phyloP scores from a whole-genome alignment of 2,888 invertebrate genomes.

The Fissipunctia ypsillon region DNA sequence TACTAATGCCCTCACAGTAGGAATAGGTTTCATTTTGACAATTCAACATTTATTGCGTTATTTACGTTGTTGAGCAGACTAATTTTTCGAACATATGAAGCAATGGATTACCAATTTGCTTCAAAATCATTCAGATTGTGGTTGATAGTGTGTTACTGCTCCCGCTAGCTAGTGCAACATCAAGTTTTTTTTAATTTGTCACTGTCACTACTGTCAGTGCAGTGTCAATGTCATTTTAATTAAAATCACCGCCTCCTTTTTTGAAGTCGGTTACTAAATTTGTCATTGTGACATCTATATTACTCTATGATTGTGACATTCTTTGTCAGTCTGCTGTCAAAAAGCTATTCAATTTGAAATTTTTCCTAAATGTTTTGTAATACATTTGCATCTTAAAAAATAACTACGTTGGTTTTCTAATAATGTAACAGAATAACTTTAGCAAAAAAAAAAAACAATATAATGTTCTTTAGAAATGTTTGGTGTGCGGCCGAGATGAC shows the following conservation, averaged over 20 bases:
- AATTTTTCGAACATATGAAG: too few species aligned
- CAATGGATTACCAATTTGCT: too few species aligned
- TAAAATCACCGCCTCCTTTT: too few species aligned
- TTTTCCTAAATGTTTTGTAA: slow-evolving; percentile 67
- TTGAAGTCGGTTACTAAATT: too few species aligned
- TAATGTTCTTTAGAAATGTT: slow-evolving; percentile 86
- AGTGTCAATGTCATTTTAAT: slow-evolving; percentile 25
- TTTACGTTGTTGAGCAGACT: too few species aligned
- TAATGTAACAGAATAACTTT: slow-evolving; percentile 74
- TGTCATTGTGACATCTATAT: too few species aligned
- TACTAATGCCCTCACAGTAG: too few species aligned
- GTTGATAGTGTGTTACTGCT: neutral
- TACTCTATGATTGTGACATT: too few species aligned
- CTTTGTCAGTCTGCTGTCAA: slow-evolving; percentile 57
- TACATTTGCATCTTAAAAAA: slow-evolving; percentile 55
- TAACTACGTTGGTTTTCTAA: slow-evolving; percentile 60
- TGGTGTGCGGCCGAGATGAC: slow-evolving; percentile 82
- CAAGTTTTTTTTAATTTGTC: neutral
- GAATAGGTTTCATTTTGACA: too few species aligned
- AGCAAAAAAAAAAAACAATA: slow-evolving; percentile 70
- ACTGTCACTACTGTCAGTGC: neutral
- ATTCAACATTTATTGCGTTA: too few species aligned
- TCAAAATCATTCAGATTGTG: too few species aligned
- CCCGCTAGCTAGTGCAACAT: neutral
- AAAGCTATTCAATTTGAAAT: slow-evolving; percentile 65